phyloP scores from a whole-genome alignment of 2,113 vertebrate species.

The Arenaria interpres region DNA sequence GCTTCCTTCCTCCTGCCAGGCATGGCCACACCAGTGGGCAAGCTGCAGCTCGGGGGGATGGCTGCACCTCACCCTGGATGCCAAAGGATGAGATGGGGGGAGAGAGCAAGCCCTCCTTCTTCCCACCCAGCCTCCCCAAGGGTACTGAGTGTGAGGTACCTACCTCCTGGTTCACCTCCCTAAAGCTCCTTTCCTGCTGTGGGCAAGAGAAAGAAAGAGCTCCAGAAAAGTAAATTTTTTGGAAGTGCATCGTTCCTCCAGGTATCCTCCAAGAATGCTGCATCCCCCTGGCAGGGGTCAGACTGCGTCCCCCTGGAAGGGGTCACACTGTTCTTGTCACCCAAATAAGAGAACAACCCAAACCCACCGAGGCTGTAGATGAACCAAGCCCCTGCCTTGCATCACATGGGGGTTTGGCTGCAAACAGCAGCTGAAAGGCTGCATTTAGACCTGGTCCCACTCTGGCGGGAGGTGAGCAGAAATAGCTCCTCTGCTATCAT shows the following conservation, averaged over 20 bases:
- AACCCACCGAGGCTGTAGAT: neutral
- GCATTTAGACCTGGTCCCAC: neutral
- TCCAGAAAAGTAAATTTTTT: neutral
- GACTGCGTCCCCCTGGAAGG: no score
- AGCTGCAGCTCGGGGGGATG: neutral
- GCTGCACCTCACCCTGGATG: neutral
- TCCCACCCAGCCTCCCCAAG: neutral
- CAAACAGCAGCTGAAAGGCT: neutral
- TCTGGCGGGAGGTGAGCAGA: neutral
- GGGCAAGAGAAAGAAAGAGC: neutral
- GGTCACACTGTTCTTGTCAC: neutral
- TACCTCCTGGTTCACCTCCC: neutral
- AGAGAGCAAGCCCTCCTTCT: neutral
- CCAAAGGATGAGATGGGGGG: rapidly evolving
- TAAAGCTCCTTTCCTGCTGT: neutral
- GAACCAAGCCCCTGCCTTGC: no score
- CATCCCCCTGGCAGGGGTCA: neutral
- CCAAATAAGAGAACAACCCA: neutral
- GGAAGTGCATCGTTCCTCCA: neutral
- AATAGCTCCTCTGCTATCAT: neutral
- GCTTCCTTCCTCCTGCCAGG: neutral
- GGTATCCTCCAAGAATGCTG: neutral
- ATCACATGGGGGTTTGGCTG: neutral
- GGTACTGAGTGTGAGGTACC: neutral
- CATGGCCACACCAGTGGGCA: no score